These are phyloP conservation scores for Thunnus maccoyii DNA, from an alignment of 2,113 vertebrate species.

Conservation along the genomic window DNA sequence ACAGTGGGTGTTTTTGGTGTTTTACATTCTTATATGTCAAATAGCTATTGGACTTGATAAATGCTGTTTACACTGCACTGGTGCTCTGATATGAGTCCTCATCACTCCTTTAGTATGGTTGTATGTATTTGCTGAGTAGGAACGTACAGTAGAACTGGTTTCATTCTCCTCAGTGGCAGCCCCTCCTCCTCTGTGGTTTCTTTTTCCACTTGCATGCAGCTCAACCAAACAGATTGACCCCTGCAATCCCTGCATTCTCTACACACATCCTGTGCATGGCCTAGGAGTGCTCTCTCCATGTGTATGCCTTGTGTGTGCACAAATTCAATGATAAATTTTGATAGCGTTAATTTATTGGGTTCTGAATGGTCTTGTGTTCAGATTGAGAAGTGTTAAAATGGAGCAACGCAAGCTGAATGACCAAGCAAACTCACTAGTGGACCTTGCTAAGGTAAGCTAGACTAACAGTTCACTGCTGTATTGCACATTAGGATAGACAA, in stretches of 20 bases:
- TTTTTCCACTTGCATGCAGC: conserved; percentile 83
- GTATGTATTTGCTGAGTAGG: conserved; percentile 37
- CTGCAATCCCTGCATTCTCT: conserved; percentile 79
- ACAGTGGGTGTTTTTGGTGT: background rate
- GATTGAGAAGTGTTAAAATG: conserved; percentile 99
- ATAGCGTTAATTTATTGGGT: conserved; percentile 84
- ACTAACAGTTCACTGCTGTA: conserved; percentile 71
- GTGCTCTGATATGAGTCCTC: conserved; percentile 15
- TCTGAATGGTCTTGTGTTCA: conserved; percentile 91
- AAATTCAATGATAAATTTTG: conserved; percentile 47
- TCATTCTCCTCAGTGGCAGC: conserved; percentile 48
- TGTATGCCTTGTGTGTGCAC: conserved; percentile 91
- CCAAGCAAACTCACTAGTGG: conserved; percentile 99
- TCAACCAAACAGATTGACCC: conserved; percentile 77
- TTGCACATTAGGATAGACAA: conserved; percentile 52
- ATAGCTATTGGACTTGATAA: conserved; percentile 24
- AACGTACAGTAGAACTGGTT: conserved; percentile 29
- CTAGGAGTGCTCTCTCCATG: conserved; percentile 86
- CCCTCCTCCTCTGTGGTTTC: conserved; percentile 49
- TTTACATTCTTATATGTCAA: conserved; percentile 9
- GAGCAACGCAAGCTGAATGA: conserved; percentile 99
- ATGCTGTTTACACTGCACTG: background rate
- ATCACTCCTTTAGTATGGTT: conserved; percentile 23
- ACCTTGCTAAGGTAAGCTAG: conserved; percentile 97
- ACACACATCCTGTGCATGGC: conserved; percentile 85